A percentile compares a stretch with the other conserved stretches of the same genome.
These are phyloP conservation scores for Acleris sparsana DNA, from an alignment of 2,888 invertebrate species.

Conservation along the genomic window DNA sequence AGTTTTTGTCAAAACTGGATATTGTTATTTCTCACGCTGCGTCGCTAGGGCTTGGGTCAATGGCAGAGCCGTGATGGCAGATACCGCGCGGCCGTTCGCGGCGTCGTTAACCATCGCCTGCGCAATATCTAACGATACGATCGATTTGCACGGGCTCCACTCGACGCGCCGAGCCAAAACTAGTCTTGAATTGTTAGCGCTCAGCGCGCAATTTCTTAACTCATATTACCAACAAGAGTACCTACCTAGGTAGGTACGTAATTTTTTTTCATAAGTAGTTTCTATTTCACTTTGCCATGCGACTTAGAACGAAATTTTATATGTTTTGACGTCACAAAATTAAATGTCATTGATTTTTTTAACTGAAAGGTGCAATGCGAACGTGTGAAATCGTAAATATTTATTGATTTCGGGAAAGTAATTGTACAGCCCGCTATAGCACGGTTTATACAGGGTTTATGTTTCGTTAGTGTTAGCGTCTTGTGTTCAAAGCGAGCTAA, in stretches of 20 bases:
- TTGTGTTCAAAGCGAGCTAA: neutral
- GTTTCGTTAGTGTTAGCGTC: neutral
- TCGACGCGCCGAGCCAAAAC: constrained; percentile 10
- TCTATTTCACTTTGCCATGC: neutral
- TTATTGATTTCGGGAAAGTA: neutral
- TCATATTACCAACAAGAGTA: neutral
- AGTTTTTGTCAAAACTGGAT: constrained; percentile 31
- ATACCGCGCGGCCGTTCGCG: constrained; percentile 32
- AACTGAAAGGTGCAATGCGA: neutral
- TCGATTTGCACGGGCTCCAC: constrained; percentile 28
- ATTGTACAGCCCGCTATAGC: neutral
- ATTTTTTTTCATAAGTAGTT: too few relatives aligned
- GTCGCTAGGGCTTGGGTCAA: constrained; percentile 37
- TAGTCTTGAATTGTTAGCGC: constrained; percentile 10
- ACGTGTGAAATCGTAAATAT: constrained; percentile 5
- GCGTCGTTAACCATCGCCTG: constrained; percentile 26
- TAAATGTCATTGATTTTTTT: neutral
- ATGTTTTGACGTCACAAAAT: neutral
- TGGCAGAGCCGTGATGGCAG: constrained; percentile 36
- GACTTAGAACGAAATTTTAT: neutral
- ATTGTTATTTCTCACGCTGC: constrained; percentile 34
- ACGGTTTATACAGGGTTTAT: too few relatives aligned
- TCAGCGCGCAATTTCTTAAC: neutral
- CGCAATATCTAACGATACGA: constrained; percentile 32
- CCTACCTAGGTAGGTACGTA: too few relatives aligned